Evolutionary conservation across 1,140 invertebrate genomes (phyloP).

Genomic region (Drosophila tani): DNA sequence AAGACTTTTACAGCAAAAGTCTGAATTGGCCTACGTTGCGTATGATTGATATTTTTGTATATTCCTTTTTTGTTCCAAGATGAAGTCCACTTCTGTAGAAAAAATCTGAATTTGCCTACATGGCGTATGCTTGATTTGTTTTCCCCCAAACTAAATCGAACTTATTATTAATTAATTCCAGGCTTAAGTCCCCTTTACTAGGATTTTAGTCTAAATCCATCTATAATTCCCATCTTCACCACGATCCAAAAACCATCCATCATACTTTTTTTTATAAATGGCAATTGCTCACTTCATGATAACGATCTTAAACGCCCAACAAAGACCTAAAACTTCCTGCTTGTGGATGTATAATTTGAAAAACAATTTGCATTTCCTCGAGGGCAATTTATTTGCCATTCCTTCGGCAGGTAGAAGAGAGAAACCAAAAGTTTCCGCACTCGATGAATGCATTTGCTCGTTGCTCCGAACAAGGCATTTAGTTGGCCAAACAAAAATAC

Average conservation of each 20-base stretch:
- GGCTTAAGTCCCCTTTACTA: background rate
- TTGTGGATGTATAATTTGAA: conserved; percentile 41
- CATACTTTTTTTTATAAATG: background rate
- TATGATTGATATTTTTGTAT: conserved; percentile 4
- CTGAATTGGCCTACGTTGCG: background rate
- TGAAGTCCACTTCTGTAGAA: too few species aligned
- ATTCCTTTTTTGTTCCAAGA: background rate
- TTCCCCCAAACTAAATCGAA: too few species aligned
- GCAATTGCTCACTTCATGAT: conserved; percentile 24
- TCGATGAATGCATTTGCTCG: conserved; percentile 24
- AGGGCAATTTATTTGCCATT: conserved; percentile 40
- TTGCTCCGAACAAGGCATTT: conserved; percentile 38
- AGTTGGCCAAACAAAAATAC: conserved; percentile 50
- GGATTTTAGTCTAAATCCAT: background rate
- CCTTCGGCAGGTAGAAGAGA: background rate
- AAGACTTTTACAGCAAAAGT: background rate
- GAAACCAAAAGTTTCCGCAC: conserved; percentile 45
- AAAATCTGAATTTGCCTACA: too few species aligned
- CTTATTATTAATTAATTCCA: background rate
- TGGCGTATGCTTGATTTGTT: too few species aligned
- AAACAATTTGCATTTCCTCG: conserved; percentile 45
- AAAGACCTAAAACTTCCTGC: conserved; percentile 40
- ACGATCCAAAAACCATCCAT: background rate
- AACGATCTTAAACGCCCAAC: conserved; percentile 22
- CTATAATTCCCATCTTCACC: background rate